phyloP scores from a whole-genome alignment of 2,888 invertebrate species.

The Meganola albula region DNA sequence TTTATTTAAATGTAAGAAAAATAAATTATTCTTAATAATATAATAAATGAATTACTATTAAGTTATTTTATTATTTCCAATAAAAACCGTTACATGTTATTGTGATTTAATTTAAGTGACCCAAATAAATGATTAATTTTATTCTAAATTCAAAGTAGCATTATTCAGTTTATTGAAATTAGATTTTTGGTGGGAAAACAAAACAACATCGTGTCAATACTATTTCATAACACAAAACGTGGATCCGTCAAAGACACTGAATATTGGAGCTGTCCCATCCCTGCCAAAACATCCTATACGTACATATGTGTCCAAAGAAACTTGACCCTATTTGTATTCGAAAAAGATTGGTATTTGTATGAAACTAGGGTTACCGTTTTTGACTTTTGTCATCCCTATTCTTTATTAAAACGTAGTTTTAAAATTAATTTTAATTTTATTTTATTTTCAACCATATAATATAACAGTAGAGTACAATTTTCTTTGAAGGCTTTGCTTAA shows the following conservation, averaged over 20 bases:
- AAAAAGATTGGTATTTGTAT: conserved; percentile 17
- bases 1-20: too few relatives aligned
- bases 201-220: conserved; percentile 57
- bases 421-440: conserved; percentile 7
- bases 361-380: conserved; percentile 37
- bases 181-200: conserved; percentile 28
- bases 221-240: conserved; percentile 68
- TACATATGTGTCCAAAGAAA: conserved; percentile 5
- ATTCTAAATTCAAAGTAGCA: too few relatives aligned
- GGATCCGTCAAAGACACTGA: conserved; percentile 68
- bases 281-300: conserved; percentile 30
- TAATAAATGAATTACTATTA: too few relatives aligned
- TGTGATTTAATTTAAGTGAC: too few relatives aligned
- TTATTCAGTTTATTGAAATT: too few relatives aligned
- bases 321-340: conserved; percentile 17
- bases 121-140: too few relatives aligned
- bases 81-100: too few relatives aligned
- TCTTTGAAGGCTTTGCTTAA: not conserved
- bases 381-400: conserved; percentile 42
- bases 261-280: conserved; percentile 59
- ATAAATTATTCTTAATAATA: too few relatives aligned
- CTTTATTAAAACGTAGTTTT: conserved; percentile 38
- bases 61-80: too few relatives aligned
- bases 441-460: conserved; percentile 15
- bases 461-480: conserved; percentile 17